Evolutionary conservation across 2,113 vertebrate genomes (phyloP).

Genomic region (Oriolus oriolus): DNA sequence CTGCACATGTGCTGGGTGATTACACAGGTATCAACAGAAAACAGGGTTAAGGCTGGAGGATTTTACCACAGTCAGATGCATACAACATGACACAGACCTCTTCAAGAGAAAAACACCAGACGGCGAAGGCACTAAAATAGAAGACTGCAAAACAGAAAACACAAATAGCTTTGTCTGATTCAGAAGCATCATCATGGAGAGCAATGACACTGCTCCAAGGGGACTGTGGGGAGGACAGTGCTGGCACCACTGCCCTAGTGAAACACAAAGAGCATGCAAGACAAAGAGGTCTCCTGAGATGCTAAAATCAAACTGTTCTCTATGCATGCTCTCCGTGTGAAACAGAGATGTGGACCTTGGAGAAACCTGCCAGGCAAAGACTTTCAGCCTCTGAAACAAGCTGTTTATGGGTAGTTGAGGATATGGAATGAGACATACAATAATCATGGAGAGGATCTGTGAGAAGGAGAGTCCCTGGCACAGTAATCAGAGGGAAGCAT

Average conservation of each 20-base stretch:
- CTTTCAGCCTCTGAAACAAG: not conserved
- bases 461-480: not conserved
- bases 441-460: not conserved
- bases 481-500: not conserved
- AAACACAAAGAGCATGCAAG: not conserved
- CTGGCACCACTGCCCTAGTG: not conserved
- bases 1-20: not conserved
- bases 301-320: not conserved
- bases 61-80: not conserved
- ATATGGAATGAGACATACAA: not conserved
- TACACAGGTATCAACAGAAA: not conserved
- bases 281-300: not conserved
- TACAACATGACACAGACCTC: not conserved
- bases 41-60: not conserved
- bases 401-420: not conserved
- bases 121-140: not conserved
- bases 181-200: not conserved
- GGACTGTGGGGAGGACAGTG: not conserved
- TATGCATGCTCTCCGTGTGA: accelerated
- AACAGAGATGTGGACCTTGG: not conserved
- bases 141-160: not conserved
- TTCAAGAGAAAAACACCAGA: not conserved
- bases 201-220: not conserved
- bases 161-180: not conserved
- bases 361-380: not conserved